phyloP scores from a whole-genome alignment of 1,140 invertebrate species.

The Ectropis grisescens region DNA sequence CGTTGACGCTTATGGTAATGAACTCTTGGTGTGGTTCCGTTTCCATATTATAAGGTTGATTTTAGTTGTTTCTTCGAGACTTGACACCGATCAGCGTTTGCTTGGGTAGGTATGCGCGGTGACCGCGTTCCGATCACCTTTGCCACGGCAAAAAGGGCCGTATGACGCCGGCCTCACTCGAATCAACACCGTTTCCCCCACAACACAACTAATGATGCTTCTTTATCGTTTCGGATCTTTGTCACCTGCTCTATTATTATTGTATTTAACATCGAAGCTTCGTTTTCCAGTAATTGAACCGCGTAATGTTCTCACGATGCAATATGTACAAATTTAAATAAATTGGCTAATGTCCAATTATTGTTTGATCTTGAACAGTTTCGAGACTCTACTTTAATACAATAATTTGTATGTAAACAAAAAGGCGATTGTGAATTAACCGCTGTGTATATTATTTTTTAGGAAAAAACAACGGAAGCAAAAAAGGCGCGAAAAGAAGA shows the following conservation, averaged over 20 bases:
- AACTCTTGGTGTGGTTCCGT: too few species aligned
- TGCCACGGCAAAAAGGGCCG: conserved; percentile 45
- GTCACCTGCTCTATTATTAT: conserved; percentile 57
- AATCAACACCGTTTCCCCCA: conserved; percentile 37
- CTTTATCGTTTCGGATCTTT: conserved; percentile 57
- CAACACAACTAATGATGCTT: conserved; percentile 45
- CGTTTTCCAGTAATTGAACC: conserved; percentile 17
- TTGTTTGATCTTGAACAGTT: conserved; percentile 22
- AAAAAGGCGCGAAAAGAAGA: conserved; percentile 86
- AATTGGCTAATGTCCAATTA: conserved; percentile 35
- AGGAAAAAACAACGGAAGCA: conserved; percentile 81
- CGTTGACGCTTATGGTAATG: too few species aligned
- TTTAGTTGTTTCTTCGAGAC: too few species aligned
- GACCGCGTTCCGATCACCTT: conserved; percentile 34
- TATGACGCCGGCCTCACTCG: conserved; percentile 36
- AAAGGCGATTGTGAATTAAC: too few species aligned
- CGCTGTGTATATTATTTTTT: conserved; percentile 28
- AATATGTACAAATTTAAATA: conserved; percentile 19
- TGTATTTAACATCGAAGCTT: conserved; percentile 31
- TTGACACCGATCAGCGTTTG: too few species aligned
- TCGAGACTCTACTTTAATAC: too few species aligned
- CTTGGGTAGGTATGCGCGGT: conserved; percentile 28
- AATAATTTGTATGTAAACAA: conserved; percentile 9
- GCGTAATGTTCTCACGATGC: conserved; percentile 9
- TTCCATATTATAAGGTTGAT: too few species aligned